Conservation (phyloP, 2,113 vertebrate species). For the Zosterops lateralis region DNA sequence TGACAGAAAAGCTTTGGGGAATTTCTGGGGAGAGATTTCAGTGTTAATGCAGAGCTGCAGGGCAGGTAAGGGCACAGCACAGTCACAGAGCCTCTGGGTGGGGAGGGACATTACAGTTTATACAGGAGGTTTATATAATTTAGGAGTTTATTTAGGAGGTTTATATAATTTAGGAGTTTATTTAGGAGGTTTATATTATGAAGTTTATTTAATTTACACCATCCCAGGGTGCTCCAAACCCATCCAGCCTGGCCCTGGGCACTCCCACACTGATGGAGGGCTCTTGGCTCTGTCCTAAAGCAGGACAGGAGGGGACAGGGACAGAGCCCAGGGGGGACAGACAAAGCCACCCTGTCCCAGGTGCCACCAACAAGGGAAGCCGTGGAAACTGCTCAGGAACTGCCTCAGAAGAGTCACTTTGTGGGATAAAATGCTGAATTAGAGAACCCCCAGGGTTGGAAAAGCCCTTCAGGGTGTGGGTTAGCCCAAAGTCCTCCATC, state of each 20-base stretch:
- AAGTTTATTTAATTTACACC: neutral
- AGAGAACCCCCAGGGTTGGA: neutral
- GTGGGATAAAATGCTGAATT: rapidly evolving
- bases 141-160: neutral
- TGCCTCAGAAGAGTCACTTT: rapidly evolving
- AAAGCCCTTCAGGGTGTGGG: neutral
- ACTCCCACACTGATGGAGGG: neutral
- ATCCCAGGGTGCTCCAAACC: too few relatives aligned
- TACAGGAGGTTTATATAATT: neutral
- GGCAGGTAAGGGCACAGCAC: neutral
- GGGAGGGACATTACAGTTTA: neutral
- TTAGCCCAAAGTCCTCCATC: too few relatives aligned
- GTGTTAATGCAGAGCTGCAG: neutral
- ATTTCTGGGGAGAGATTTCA: neutral
- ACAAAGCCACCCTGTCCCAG: neutral
- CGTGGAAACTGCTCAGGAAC: neutral
- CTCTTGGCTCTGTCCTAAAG: neutral
- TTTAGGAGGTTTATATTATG: neutral
- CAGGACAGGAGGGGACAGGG: neutral
- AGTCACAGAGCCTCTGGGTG: neutral
- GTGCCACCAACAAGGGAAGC: neutral
- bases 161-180: too few relatives aligned
- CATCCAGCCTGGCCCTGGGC: too few relatives aligned
- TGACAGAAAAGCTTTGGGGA: neutral
- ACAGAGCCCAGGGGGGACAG: neutral